Base-by-base conservation (phyloP, 2,113 vertebrate genomes). In the Chauna torquata region DNA sequence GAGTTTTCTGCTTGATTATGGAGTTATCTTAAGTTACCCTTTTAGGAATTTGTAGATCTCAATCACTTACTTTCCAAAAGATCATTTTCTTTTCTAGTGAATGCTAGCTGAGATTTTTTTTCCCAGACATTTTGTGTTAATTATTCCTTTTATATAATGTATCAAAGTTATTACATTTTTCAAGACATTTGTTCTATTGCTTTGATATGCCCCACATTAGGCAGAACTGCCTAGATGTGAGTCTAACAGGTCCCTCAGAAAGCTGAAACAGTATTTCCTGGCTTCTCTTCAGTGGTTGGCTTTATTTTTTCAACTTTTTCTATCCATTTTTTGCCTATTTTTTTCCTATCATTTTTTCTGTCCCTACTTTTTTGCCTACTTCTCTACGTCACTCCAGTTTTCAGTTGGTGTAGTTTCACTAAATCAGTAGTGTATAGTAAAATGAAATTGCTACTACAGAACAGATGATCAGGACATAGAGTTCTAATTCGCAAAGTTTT, bases 81-180 rank as follows among this genome's bases (percentile, higher is more conserved):
- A 50, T 61, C 13, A 55, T 68, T 72, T 90, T 90, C 20, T 61
- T 62, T 93, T 88, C 42, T 44, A 45, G 11, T 47, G 76, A 86
- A 20, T 66, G 4, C 62, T 69, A 55, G 28, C 25, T 61, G 59
- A 90, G 34, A 44, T 54, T 64, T 75, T 64, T 74, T 68, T 80
- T 25, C 4, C 4, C 49, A 78, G 47, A 16, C 66, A 72, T 79
- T 65, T 79, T 91, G 3, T 71, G 30, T 92, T 94, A 97, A 93
- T 95, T 85, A 96, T 89, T 90, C 66, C 32, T 94, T n/a, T 86
- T 92, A 72, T 32, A 70, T 42, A 6, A 47, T 92, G 91, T 94
- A 82, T 83, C 22, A 49, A 69, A 66, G 20, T 55, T 82, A 72
- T 16, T 83, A 24, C 54, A 22, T 66, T 94, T 96, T 82, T 62